Conservation (phyloP, 2,888 invertebrate genomes). For the Trichopoda pennipes region DNA sequence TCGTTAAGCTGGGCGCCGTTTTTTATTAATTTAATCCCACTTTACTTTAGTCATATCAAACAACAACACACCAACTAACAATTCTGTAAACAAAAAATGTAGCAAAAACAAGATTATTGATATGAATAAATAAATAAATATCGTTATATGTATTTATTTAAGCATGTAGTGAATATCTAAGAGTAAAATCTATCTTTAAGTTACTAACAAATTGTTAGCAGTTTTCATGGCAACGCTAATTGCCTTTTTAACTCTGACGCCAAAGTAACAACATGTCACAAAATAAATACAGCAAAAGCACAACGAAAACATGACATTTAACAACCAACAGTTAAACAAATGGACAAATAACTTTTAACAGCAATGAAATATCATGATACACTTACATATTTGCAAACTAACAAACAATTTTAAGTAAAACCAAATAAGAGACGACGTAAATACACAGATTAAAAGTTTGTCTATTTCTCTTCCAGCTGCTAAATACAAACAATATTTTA, state of each 20-base stretch:
- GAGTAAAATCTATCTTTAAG: constrained; percentile 63
- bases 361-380: constrained; percentile 3
- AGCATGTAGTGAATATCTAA: constrained; percentile 32
- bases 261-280: constrained; percentile 69
- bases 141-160: constrained; percentile 26
- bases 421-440: constrained; percentile 57
- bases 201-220: constrained; percentile 68
- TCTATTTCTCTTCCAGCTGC: constrained; percentile 29
- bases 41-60: constrained; percentile 30
- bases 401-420: constrained; percentile 39
- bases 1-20: constrained; percentile 61
- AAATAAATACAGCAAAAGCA: constrained; percentile 67
- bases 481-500: constrained; percentile 38
- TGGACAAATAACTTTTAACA: constrained; percentile 66
- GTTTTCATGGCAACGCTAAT: constrained; percentile 69
- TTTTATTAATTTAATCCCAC: constrained; percentile 53
- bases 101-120: constrained; percentile 5
- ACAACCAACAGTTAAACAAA: constrained; percentile 68
- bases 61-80: constrained; percentile 12
- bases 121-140: constrained; percentile 21
- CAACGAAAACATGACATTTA: constrained; percentile 69
- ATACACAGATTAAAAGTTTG: constrained; percentile 53
- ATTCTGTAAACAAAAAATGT: constrained; percentile 11
- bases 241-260: constrained; percentile 69
- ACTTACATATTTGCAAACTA: constrained; percentile 1